phyloP scores from a whole-genome alignment of 1,140 invertebrate species.

The Zaprionus camerounensis region DNA sequence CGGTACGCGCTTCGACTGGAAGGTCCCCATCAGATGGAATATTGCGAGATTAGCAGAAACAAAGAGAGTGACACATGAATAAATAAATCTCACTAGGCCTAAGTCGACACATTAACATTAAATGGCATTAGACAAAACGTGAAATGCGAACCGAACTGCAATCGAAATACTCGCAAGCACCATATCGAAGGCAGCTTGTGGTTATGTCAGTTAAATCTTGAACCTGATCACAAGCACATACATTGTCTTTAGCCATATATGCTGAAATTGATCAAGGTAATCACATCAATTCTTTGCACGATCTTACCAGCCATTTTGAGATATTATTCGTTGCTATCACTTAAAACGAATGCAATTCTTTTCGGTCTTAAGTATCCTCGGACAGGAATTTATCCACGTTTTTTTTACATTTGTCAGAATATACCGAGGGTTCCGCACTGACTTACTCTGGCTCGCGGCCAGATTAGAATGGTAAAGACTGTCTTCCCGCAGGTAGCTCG shows the following conservation, averaged over 20 bases:
- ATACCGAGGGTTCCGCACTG: slow-evolving; percentile 8
- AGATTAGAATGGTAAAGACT: slow-evolving; percentile 61
- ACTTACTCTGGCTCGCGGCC: slow-evolving; percentile 32
- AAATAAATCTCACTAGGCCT: background rate
- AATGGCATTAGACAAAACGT: slow-evolving; percentile 4
- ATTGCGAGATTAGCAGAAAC: background rate
- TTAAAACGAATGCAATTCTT: background rate
- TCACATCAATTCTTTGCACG: background rate
- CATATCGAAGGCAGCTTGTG: slow-evolving; percentile 54
- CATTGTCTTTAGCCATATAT: slow-evolving; percentile 3
- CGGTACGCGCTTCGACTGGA: slow-evolving; percentile 82
- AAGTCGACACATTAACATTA: background rate
- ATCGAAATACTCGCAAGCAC: slow-evolving; percentile 21
- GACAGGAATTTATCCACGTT: background rate
- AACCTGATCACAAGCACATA: slow-evolving; percentile 50
- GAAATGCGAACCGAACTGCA: slow-evolving; percentile 49
- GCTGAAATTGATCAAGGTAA: slow-evolving; percentile 45
- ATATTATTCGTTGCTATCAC: background rate
- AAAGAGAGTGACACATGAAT: background rate
- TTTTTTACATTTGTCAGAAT: slow-evolving; percentile 3
- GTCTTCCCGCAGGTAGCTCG: slow-evolving; percentile 29
- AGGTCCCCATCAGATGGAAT: background rate
- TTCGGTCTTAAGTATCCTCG: background rate
- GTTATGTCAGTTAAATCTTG: slow-evolving; percentile 61
- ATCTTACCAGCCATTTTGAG: slow-evolving; percentile 59